phyloP scores from a whole-genome alignment of 2,113 vertebrate genomes.

The Mustela lutreola region DNA sequence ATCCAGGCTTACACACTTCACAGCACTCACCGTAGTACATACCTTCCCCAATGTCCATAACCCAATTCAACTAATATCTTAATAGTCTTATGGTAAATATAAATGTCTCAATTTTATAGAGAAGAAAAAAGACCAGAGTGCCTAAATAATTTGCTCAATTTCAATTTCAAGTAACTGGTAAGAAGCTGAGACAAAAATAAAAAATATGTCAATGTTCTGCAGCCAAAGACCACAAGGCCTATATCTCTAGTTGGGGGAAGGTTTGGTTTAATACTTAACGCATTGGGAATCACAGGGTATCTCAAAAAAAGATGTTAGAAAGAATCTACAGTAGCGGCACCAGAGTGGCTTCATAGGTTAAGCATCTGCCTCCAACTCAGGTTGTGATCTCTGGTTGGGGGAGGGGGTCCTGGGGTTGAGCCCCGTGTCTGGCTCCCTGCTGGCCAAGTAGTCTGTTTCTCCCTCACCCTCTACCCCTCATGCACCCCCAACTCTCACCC shows the following conservation, averaged over 20 bases:
- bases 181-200: not conserved
- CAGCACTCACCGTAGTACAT: too few relatives aligned
- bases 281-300: not conserved
- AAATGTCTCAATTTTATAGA: not conserved
- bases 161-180: slow-evolving; percentile 30
- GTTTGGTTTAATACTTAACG: not conserved
- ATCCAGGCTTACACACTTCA: too few relatives aligned
- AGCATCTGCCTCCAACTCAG: not conserved
- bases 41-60: too few relatives aligned
- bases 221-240: not conserved
- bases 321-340: not conserved
- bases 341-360: not conserved
- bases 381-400: not conserved
- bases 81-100: not conserved
- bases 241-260: not conserved
- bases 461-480: not conserved
- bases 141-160: slow-evolving; percentile 1
- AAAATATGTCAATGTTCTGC: not conserved
- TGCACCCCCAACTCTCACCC: too few relatives aligned
- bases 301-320: not conserved
- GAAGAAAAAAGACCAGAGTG: not conserved
- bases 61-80: not conserved
- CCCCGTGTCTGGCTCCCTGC: not conserved
- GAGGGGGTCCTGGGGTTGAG: not conserved
- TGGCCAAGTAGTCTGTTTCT: not conserved